These are phyloP conservation scores for Taenioides sp. DNA, from an alignment of 2,797 vertebrate genomes.

Conservation along the genomic window DNA sequence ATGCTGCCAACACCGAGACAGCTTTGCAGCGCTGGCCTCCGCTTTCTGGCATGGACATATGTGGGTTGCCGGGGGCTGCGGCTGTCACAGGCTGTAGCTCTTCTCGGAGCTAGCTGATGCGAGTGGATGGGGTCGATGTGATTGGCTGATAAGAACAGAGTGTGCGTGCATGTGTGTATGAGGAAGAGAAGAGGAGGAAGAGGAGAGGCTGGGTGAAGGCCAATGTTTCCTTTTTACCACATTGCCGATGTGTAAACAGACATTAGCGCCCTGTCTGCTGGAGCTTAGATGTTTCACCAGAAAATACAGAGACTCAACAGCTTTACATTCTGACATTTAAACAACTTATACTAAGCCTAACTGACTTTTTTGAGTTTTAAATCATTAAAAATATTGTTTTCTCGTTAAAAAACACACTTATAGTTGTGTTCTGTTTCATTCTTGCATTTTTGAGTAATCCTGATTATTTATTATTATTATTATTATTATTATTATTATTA, in stretches of 20 bases:
- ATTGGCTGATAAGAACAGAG: constrained; percentile 68
- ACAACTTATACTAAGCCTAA: too few species aligned
- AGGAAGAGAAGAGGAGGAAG: constrained; percentile 4
- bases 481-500: too few species aligned
- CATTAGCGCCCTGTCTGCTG: background rate
- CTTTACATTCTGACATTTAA: background rate
- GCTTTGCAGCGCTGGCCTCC: constrained; percentile 68
- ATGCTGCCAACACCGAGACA: constrained; percentile 69
- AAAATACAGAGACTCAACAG: background rate
- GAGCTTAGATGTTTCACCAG: background rate
- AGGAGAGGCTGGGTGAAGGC: constrained; percentile 19
- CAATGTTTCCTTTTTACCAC: constrained; percentile 41
- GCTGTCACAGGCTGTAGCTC: constrained; percentile 77
- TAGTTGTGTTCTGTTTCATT: background rate
- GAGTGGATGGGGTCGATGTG: constrained; percentile 66
- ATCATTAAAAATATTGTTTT: background rate
- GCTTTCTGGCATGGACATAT: constrained; percentile 78
- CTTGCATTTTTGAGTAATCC: background rate
- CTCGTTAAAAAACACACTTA: background rate
- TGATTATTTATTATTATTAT: too few species aligned
- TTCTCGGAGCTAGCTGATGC: constrained; percentile 69
- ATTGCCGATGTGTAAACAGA: constrained; percentile 51
- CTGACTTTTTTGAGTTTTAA: background rate
- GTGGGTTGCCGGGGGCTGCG: constrained; percentile 75
- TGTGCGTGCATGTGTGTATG: constrained; percentile 8